Evolutionary conservation across 1,140 invertebrate species (phyloP).

Genomic region (Papilio helenus): DNA sequence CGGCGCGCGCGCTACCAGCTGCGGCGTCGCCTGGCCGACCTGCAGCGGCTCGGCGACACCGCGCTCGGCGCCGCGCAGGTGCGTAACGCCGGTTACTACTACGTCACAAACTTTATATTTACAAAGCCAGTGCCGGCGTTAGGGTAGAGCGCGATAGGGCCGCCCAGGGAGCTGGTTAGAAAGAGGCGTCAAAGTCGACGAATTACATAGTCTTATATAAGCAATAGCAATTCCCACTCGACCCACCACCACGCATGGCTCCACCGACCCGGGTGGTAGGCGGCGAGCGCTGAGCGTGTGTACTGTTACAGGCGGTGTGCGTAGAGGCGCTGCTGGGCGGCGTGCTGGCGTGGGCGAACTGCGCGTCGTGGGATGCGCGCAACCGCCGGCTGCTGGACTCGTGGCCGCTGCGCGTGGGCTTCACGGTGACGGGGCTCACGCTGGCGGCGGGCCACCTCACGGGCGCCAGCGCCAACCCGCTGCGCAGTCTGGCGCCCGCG

Average conservation of each 20-base stretch:
- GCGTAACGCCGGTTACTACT: neutral
- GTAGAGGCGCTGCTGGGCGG: slow-evolving; percentile 73
- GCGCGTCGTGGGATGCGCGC: slow-evolving; percentile 78
- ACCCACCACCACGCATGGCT: no score
- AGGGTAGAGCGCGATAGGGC: no score
- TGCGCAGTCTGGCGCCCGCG: slow-evolving; percentile 89
- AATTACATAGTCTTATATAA: no score
- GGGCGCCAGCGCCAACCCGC: slow-evolving; percentile 92
- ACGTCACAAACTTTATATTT: no score
- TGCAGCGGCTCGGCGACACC: slow-evolving; percentile 77
- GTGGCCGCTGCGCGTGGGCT: slow-evolving; percentile 78
- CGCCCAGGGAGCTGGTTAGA: no score
- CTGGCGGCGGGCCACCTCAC: slow-evolving; percentile 83
- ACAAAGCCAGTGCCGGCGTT: no score
- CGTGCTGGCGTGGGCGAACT: slow-evolving; percentile 77
- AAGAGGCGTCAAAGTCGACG: no score
- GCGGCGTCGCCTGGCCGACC: slow-evolving; percentile 67
- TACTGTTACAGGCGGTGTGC: slow-evolving; percentile 59
- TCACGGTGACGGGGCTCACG: slow-evolving; percentile 70
- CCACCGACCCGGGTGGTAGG: no score
- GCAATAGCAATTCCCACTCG: no score
- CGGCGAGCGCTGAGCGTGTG: neutral
- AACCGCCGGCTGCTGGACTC: slow-evolving; percentile 74
- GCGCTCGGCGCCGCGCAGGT: slow-evolving; percentile 54
- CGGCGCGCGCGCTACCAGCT: slow-evolving; percentile 75